A percentile compares a stretch with the other conserved stretches of the same genome.
phyloP scores from a whole-genome alignment of 2,888 invertebrate genomes.

The Copidosoma aretas region DNA sequence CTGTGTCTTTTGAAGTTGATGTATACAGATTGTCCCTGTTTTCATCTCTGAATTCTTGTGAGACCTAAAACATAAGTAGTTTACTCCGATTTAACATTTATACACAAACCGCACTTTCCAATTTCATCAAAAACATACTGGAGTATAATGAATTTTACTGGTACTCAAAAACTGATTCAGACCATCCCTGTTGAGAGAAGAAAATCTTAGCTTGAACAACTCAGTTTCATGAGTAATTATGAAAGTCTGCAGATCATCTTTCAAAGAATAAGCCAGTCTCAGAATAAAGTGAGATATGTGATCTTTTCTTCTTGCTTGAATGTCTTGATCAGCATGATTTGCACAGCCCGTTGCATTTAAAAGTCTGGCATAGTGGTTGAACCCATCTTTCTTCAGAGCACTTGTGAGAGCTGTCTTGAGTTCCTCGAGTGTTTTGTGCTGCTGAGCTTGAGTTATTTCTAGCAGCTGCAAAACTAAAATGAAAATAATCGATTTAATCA shows the following conservation, averaged over 20 bases:
- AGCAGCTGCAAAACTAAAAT: constrained; percentile 73
- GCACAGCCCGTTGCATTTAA: constrained; percentile 67
- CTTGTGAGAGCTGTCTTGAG: constrained; percentile 71
- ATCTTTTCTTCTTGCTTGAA: constrained; percentile 77
- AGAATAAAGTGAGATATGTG: constrained; percentile 93
- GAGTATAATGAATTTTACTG: constrained; percentile 73
- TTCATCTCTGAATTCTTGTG: constrained; percentile 72
- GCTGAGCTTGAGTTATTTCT: constrained; percentile 73
- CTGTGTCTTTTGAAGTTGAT: constrained; percentile 64
- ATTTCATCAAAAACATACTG: constrained; percentile 53
- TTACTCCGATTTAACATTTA: background rate
- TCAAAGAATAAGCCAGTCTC: constrained; percentile 87
- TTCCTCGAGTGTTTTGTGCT: constrained; percentile 70
- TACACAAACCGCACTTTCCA: constrained; percentile 2
- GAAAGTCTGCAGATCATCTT: constrained; percentile 86
- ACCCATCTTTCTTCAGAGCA: constrained; percentile 73
- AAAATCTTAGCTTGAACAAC: constrained; percentile 82
- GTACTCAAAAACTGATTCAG: constrained; percentile 72
- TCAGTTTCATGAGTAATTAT: constrained; percentile 88
- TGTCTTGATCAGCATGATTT: constrained; percentile 67
- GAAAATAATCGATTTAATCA: background rate
- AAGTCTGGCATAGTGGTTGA: constrained; percentile 71
- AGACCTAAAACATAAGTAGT: constrained; percentile 62
- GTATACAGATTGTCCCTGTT: constrained; percentile 61
- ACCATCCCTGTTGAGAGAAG: constrained; percentile 69